Evolutionary conservation across 2,888 invertebrate genomes (phyloP).

Genomic region (Icerya purchasi): DNA sequence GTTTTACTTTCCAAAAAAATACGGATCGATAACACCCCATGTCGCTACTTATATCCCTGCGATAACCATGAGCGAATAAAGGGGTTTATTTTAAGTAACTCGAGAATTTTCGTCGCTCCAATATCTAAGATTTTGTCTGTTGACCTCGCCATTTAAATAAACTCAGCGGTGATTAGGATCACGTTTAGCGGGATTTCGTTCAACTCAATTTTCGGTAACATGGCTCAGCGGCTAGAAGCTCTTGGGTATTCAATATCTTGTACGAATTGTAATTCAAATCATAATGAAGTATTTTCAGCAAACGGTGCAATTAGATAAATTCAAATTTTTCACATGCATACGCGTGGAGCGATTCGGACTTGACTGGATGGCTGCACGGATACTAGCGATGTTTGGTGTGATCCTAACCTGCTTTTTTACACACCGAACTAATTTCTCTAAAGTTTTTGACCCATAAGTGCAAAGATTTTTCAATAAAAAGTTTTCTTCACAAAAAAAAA

Average conservation of each 20-base stretch:
- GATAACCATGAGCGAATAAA: neutral
- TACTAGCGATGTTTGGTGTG: neutral
- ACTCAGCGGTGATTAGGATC: neutral
- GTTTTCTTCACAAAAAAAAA: too few relatives aligned
- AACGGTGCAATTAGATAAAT: neutral
- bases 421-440: too few relatives aligned
- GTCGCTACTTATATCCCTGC: too few relatives aligned
- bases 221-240: neutral
- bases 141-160: neutral
- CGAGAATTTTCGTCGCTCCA: neutral
- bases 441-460: too few relatives aligned
- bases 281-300: neutral
- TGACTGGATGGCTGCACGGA: neutral
- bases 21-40: neutral
- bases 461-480: too few relatives aligned
- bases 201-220: neutral
- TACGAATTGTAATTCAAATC: too few relatives aligned
- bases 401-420: neutral
- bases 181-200: neutral
- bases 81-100: neutral
- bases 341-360: neutral
- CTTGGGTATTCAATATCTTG: too few relatives aligned
- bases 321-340: neutral
- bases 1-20: neutral
- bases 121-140: neutral